Evolutionary conservation across 1,140 invertebrate genomes (phyloP).

Genomic region (Aphaenogaster ashmeadi): DNA sequence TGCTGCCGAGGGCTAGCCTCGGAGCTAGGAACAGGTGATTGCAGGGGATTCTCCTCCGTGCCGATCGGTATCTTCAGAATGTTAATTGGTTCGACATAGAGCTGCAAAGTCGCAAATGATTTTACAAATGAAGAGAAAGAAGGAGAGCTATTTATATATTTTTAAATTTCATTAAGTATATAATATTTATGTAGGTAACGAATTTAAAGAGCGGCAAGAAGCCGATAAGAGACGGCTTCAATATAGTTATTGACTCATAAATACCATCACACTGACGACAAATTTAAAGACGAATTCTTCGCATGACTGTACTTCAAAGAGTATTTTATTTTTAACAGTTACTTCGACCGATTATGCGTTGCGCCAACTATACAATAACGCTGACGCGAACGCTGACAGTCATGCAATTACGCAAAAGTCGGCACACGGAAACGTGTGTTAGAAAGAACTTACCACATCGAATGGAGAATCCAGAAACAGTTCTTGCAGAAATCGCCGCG

Average conservation of each 20-base stretch:
- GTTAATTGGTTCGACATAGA: conserved; percentile 80
- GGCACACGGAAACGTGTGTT: neutral
- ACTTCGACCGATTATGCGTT: neutral
- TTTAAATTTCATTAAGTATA: neutral
- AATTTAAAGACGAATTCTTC: neutral
- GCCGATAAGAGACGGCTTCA: neutral
- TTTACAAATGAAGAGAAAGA: neutral
- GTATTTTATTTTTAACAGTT: conserved; percentile 14
- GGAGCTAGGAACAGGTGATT: conserved; percentile 67
- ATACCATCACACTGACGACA: neutral
- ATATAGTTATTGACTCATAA: conserved; percentile 2
- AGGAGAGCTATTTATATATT: neutral
- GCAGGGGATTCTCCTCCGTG: conserved; percentile 75
- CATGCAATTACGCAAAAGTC: neutral
- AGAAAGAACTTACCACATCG: conserved; percentile 85
- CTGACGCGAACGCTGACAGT: conserved; percentile 5
- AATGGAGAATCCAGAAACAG: conserved; percentile 96
- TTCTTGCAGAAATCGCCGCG: conserved; percentile 97
- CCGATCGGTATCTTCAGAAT: conserved; percentile 78
- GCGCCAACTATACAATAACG: neutral
- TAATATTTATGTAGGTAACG: neutral
- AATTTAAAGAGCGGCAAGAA: neutral
- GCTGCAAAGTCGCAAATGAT: conserved; percentile 64
- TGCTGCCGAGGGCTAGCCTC: conserved; percentile 47
- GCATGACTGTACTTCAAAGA: neutral